A percentile compares a stretch with the other conserved stretches of the same genome.
These are phyloP conservation scores for Vanacampus margaritifer DNA, from an alignment of 2,113 vertebrate species.

Conservation along the genomic window DNA sequence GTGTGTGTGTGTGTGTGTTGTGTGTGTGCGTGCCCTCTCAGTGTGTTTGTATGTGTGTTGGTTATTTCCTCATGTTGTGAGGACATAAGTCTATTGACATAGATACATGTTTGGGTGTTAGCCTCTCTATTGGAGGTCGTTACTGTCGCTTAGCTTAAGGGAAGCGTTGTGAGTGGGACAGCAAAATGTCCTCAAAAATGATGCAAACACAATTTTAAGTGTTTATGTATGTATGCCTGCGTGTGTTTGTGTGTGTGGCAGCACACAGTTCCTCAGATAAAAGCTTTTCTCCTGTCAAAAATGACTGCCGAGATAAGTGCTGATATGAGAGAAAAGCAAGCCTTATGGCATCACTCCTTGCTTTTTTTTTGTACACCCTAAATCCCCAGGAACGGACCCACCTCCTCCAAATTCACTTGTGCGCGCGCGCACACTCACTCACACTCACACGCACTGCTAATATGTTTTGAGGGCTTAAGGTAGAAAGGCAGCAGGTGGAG, in stretches of 20 bases:
- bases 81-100: background rate
- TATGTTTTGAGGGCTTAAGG: slow-evolving; percentile 43
- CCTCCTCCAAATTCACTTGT: slow-evolving; percentile 9
- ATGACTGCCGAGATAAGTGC: slow-evolving; percentile 60
- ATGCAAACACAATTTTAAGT: slow-evolving; percentile 4
- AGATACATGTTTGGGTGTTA: slow-evolving; percentile 3
- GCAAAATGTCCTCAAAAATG: background rate
- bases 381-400: slow-evolving; percentile 47
- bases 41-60: too few species aligned
- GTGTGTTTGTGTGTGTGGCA: background rate
- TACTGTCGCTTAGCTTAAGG: background rate
- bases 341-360: slow-evolving; percentile 54
- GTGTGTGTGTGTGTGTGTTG: background rate
- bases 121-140: background rate
- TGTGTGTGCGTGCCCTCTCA: background rate
- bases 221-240: background rate
- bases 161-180: background rate
- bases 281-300: slow-evolving; percentile 64
- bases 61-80: background rate
- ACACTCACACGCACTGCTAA: slow-evolving; percentile 29
- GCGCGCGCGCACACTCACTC: slow-evolving; percentile 26
- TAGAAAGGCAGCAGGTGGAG: slow-evolving; percentile 55
- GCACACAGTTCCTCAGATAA: slow-evolving; percentile 60
- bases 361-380: slow-evolving; percentile 48
- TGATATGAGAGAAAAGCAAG: slow-evolving; percentile 63